phyloP scores from a whole-genome alignment of 2,113 vertebrate species.

The Paracanthobrama guichenoti region DNA sequence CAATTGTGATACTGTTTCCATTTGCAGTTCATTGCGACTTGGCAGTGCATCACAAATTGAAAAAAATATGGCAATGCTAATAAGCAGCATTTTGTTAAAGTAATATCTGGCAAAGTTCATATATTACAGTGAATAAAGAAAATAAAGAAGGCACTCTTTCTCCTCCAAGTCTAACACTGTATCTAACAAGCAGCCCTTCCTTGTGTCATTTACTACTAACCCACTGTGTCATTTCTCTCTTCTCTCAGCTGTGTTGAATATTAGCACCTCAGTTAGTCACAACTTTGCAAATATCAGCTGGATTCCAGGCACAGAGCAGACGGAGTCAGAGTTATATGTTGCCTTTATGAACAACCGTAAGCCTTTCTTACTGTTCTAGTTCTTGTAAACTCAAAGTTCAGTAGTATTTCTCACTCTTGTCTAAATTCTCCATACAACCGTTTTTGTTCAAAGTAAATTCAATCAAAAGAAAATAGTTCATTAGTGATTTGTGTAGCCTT shows the following conservation, averaged over 20 bases:
- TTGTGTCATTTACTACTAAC: conserved; percentile 67
- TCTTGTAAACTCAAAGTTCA: not conserved
- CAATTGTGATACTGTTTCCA: not conserved
- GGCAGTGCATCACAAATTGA: not conserved
- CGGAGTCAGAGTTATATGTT: conserved; percentile 68
- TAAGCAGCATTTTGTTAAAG: not conserved
- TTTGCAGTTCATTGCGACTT: not conserved
- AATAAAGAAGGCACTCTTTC: not conserved
- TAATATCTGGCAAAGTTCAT: not conserved
- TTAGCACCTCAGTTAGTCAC: conserved; percentile 70
- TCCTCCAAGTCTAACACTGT: not conserved
- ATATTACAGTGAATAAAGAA: not conserved
- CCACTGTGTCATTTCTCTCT: conserved; percentile 49
- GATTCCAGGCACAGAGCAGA: conserved; percentile 64
- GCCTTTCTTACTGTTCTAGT: conserved; percentile 54
- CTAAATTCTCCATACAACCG: not conserved
- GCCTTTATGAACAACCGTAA: conserved; percentile 72
- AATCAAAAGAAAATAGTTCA: not conserved
- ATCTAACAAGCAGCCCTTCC: conserved; percentile 24
- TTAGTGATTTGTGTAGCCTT: not conserved
- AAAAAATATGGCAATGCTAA: not conserved
- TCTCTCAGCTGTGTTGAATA: conserved; percentile 61
- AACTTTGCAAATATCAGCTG: conserved; percentile 77
- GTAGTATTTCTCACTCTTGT: not conserved
- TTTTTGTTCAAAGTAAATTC: not conserved